Conservation (phyloP, 1,140 invertebrate species). For the Spodoptera litura region DNA sequence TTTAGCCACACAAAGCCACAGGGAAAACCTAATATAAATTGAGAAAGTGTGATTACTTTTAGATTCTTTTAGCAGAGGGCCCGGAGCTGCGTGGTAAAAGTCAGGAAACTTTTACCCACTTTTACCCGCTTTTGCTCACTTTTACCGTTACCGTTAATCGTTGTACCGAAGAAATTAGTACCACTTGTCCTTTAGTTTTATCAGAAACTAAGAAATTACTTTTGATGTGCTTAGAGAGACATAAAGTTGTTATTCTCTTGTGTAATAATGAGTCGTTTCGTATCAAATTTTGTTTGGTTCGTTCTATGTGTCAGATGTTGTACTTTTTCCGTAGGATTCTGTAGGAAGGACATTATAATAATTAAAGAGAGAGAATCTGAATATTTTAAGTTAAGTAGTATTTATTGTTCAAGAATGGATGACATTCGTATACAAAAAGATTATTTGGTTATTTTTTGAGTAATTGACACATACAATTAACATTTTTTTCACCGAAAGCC, state of each 20-base stretch:
- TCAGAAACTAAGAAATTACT: constrained; percentile 12
- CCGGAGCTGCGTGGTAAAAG: constrained; percentile 2
- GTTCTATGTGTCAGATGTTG: not conserved
- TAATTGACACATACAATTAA: too few relatives aligned
- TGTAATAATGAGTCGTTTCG: constrained; percentile 2
- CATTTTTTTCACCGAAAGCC: not conserved
- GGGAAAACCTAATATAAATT: constrained; percentile 30
- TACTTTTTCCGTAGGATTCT: not conserved
- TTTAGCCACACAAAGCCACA: not conserved
- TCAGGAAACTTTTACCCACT: constrained; percentile 20
- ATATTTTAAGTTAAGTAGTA: too few relatives aligned
- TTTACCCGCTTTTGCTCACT: not conserved
- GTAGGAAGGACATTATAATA: not conserved
- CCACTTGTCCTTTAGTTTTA: constrained; percentile 26
- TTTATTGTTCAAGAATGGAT: too few relatives aligned
- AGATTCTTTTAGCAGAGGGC: constrained; percentile 20
- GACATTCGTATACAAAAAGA: too few relatives aligned
- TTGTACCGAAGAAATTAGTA: constrained; percentile 32
- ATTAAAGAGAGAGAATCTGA: too few relatives aligned
- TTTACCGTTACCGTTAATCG: constrained; percentile 27
- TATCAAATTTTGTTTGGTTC: not conserved
- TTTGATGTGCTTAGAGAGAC: not conserved
- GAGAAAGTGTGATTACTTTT: constrained; percentile 32
- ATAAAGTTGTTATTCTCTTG: constrained; percentile 13
- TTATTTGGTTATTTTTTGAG: too few relatives aligned